A percentile compares a stretch with the other conserved stretches of the same genome.
phyloP scores from a whole-genome alignment of 1,140 invertebrate genomes.

The Bombus superbus region DNA sequence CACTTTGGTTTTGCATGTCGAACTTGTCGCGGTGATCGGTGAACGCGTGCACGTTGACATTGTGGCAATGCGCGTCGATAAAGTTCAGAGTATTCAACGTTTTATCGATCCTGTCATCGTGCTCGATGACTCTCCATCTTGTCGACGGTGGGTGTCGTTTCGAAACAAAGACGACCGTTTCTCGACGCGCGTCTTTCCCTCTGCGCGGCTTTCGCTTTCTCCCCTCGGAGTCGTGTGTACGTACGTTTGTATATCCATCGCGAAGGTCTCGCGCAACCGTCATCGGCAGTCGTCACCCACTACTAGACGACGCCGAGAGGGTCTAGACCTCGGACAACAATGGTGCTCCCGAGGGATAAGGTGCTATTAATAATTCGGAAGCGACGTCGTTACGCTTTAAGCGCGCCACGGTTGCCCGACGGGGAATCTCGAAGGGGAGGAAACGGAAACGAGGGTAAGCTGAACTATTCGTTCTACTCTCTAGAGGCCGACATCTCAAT shows the following conservation, averaged over 20 bases:
- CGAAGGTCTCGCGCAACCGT: slow-evolving; percentile 19
- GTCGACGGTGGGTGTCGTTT: too few species aligned
- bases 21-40: neutral
- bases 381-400: slow-evolving; percentile 65
- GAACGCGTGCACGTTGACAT: neutral
- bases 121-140: neutral
- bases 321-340: slow-evolving; percentile 53
- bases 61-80: too few species aligned
- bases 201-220: too few species aligned
- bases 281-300: slow-evolving; percentile 32
- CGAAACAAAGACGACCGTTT: slow-evolving; percentile 1
- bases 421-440: slow-evolving; percentile 6
- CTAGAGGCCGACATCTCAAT: slow-evolving; percentile 67
- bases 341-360: slow-evolving; percentile 50
- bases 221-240: neutral
- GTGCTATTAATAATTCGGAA: slow-evolving; percentile 68
- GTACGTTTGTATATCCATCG: neutral
- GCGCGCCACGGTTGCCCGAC: slow-evolving; percentile 35
- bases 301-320: slow-evolving; percentile 35
- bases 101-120: neutral
- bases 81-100: neutral
- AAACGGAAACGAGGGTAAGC: slow-evolving; percentile 49
- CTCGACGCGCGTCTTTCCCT: neutral
- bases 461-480: slow-evolving; percentile 66
- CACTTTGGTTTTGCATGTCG: neutral